phyloP scores from a whole-genome alignment of 1,140 invertebrate genomes.

The Aphelenchoides besseyi region DNA sequence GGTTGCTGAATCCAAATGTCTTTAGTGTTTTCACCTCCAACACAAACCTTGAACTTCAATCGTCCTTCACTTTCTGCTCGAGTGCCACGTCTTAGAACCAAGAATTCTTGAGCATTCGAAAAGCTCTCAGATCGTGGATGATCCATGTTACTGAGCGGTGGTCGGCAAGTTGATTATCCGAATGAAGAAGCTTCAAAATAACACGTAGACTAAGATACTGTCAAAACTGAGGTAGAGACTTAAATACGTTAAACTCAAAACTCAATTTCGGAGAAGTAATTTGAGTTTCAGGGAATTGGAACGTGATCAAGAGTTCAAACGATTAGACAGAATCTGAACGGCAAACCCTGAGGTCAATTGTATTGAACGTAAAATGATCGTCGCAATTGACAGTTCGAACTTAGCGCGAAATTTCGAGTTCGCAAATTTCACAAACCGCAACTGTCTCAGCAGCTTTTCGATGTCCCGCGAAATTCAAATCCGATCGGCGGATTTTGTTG shows the following conservation, averaged over 20 bases:
- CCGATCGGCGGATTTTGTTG: slow-evolving; percentile 2
- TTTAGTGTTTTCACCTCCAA: neutral
- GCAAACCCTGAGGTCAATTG: neutral
- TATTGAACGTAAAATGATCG: too few relatives aligned
- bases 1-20: neutral
- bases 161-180: too few relatives aligned
- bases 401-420: too few relatives aligned
- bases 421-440: too few relatives aligned
- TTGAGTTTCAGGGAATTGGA: too few relatives aligned
- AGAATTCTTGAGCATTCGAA: neutral
- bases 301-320: neutral
- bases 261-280: too few relatives aligned
- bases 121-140: neutral
- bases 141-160: neutral
- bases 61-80: slow-evolving; percentile 6
- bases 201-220: too few relatives aligned
- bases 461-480: neutral
- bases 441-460: neutral
- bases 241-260: too few relatives aligned
- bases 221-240: too few relatives aligned
- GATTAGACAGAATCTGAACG: too few relatives aligned
- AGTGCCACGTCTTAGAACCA: neutral
- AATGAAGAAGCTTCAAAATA: too few relatives aligned
- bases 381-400: too few relatives aligned
- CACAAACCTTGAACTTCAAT: neutral